Conservation (phyloP, 2,888 invertebrate genomes). For the Cloeon dipterum region DNA sequence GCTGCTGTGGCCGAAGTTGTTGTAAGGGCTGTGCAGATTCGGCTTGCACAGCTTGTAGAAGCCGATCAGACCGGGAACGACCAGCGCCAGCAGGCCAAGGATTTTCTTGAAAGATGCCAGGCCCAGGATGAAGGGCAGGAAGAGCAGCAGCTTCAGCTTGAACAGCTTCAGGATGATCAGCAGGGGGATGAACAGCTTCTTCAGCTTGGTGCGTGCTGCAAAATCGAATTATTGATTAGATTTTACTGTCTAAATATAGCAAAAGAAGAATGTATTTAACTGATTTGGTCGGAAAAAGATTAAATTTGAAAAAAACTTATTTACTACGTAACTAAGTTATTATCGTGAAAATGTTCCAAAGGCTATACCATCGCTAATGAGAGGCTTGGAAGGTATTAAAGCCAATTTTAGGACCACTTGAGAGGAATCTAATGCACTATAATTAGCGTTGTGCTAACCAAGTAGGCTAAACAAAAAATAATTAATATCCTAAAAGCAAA, state of each 20-base stretch:
- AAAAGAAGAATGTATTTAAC: too few species aligned
- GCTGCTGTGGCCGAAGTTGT: constrained; percentile 18
- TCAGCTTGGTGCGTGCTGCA: constrained; percentile 54
- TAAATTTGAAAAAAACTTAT: too few species aligned
- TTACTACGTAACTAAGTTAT: too few species aligned
- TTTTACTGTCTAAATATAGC: neutral
- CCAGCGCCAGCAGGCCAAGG: constrained; percentile 53
- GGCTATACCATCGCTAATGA: too few species aligned
- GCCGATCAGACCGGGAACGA: constrained; percentile 59
- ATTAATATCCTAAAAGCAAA: too few species aligned
- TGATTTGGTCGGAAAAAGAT: too few species aligned
- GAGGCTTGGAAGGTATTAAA: too few species aligned
- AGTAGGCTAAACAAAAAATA: too few species aligned
- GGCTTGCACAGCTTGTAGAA: constrained; percentile 71
- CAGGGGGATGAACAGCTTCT: constrained; percentile 63
- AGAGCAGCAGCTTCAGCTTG: constrained; percentile 57
- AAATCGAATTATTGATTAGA: neutral
- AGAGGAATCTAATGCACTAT: too few species aligned
- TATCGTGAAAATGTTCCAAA: too few species aligned
- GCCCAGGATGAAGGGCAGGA: constrained; percentile 61
- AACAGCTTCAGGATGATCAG: constrained; percentile 59
- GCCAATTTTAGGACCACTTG: too few species aligned
- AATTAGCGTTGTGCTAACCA: too few species aligned
- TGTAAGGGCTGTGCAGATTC: constrained; percentile 29
- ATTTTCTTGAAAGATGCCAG: constrained; percentile 68